phyloP scores from a whole-genome alignment of 2,797 vertebrate species.

The Enteromius radiatus region DNA sequence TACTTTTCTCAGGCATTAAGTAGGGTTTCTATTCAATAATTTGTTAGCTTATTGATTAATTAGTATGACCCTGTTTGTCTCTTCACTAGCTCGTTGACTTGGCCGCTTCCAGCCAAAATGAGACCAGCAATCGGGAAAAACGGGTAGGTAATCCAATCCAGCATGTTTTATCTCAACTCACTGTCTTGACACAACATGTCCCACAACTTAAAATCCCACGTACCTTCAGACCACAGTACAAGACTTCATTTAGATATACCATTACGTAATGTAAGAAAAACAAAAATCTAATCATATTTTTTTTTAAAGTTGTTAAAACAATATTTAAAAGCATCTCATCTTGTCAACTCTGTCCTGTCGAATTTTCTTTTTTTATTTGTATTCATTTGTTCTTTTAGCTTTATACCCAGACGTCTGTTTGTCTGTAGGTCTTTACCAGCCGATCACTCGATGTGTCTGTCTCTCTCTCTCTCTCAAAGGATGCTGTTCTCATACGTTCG shows the following conservation, averaged over 20 bases:
- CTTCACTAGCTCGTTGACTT: not conserved
- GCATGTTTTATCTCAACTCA: not conserved
- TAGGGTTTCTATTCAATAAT: not conserved
- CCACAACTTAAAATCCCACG: not conserved
- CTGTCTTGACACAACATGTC: not conserved
- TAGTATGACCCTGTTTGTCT: conserved; percentile 13
- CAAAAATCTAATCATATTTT: too few species aligned
- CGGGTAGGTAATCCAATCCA: conserved; percentile 6
- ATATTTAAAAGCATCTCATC: too few species aligned
- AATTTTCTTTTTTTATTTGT: not conserved
- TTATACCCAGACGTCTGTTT: not conserved
- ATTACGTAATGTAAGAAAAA: not conserved
- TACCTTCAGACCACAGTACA: not conserved
- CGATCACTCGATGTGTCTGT: not conserved
- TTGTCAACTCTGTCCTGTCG: too few species aligned
- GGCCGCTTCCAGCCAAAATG: not conserved
- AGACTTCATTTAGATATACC: not conserved
- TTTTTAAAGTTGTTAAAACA: too few species aligned
- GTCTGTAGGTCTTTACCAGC: not conserved
- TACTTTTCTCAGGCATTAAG: not conserved
- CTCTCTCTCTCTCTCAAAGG: conserved; percentile 62
- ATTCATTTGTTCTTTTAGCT: not conserved
- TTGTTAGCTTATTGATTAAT: not conserved
- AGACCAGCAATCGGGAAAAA: not conserved
- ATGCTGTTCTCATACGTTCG: conserved; percentile 67